Percentiles rank a stretch among this genome's conserved stretches.
phyloP scores from a whole-genome alignment of 2,888 invertebrate genomes.

The Criorhina ranunculi region DNA sequence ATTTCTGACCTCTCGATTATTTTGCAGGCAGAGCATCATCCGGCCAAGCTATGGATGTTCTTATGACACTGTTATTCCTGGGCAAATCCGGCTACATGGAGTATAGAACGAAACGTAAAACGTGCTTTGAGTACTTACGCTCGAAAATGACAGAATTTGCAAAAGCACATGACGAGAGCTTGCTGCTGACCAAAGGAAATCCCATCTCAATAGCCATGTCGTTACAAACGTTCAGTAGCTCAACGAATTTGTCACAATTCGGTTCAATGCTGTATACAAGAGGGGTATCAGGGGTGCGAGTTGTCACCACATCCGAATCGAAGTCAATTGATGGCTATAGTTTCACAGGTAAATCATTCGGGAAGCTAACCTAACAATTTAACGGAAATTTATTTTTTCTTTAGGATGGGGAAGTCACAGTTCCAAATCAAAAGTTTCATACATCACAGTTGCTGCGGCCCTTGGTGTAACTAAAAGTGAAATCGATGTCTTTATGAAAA shows the following conservation, averaged over 20 bases:
- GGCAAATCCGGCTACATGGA: constrained; percentile 88
- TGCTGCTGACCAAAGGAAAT: constrained; percentile 88
- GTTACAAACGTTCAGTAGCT: constrained; percentile 82
- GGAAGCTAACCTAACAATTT: neutral
- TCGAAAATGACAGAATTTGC: constrained; percentile 86
- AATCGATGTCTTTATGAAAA: constrained; percentile 88
- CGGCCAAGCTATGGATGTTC: constrained; percentile 89
- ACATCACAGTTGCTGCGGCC: constrained; percentile 90
- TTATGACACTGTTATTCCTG: constrained; percentile 90
- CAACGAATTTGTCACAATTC: constrained; percentile 85
- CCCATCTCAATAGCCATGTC: constrained; percentile 88
- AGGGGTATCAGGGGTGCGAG: constrained; percentile 90
- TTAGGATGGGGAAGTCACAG: constrained; percentile 90
- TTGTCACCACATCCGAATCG: constrained; percentile 85
- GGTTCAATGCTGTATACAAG: constrained; percentile 90
- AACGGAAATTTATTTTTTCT: constrained; percentile 4
- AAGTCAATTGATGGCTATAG: constrained; percentile 86
- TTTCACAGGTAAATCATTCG: constrained; percentile 85
- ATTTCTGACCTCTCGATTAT: neutral
- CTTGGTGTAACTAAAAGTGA: constrained; percentile 88
- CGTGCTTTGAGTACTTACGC: constrained; percentile 87
- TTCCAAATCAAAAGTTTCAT: constrained; percentile 84
- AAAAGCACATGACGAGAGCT: constrained; percentile 86
- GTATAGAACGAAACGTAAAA: constrained; percentile 87
- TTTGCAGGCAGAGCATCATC: constrained; percentile 88